Evolutionary conservation across 2,797 vertebrate species (phyloP).

Genomic region (Hippopotamyrus pictus): DNA sequence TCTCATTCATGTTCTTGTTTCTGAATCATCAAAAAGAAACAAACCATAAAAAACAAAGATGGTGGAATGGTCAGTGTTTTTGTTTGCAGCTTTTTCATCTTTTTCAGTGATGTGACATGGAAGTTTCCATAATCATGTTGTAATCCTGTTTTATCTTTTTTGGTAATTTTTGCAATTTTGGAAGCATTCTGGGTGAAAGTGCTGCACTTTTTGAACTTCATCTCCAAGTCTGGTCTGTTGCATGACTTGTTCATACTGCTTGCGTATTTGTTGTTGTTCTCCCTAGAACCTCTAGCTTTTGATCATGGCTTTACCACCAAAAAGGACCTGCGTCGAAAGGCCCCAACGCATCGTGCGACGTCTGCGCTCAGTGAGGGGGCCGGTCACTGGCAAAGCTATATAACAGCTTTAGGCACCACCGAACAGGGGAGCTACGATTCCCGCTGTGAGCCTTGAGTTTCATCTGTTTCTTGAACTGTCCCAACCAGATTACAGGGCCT

Average conservation of each 20-base stretch:
- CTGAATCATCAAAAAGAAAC: slow-evolving; percentile 43
- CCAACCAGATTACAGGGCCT: not conserved
- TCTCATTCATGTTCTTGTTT: slow-evolving; percentile 40
- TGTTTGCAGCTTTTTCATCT: slow-evolving; percentile 32
- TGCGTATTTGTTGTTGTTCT: not conserved
- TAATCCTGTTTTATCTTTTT: slow-evolving; percentile 49
- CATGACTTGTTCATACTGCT: slow-evolving; percentile 1
- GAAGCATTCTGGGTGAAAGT: slow-evolving; percentile 57
- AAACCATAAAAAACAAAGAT: slow-evolving; percentile 17
- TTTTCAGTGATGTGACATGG: slow-evolving; percentile 18
- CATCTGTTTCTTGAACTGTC: not conserved
- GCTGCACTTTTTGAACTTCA: slow-evolving; percentile 61
- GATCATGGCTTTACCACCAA: slow-evolving; percentile 40
- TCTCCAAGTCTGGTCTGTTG: slow-evolving; percentile 39
- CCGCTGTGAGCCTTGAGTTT: not conserved
- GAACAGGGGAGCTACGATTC: not conserved
- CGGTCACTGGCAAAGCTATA: not conserved
- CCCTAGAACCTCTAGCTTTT: slow-evolving; percentile 40
- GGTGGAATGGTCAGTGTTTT: not conserved
- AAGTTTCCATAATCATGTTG: slow-evolving; percentile 24
- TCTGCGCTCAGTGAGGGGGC: not conserved
- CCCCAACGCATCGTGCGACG: not conserved
- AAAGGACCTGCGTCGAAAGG: not conserved
- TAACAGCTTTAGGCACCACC: not conserved
- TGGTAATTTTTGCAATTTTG: slow-evolving; percentile 50